These are phyloP conservation scores for Sinhomidia bicolor DNA, from an alignment of 2,888 invertebrate species.

Conservation along the genomic window DNA sequence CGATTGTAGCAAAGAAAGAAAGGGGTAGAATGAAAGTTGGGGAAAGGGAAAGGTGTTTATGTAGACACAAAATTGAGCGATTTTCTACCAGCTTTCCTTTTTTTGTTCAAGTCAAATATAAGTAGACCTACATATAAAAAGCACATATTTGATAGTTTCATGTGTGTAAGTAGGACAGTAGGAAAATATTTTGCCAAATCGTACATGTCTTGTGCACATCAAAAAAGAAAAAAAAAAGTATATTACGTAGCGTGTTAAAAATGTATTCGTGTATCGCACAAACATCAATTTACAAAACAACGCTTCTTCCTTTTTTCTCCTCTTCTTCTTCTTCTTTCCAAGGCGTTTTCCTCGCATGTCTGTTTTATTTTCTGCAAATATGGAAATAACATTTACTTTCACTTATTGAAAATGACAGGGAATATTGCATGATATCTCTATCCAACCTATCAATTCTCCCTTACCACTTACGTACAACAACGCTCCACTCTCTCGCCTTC, in stretches of 20 bases:
- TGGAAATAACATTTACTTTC: slow-evolving; percentile 53
- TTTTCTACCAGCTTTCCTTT: slow-evolving; percentile 17
- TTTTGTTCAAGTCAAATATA: slow-evolving; percentile 25
- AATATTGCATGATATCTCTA: slow-evolving; percentile 60
- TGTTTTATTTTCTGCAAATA: slow-evolving; percentile 49
- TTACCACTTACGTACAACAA: neutral
- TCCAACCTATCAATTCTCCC: slow-evolving; percentile 52
- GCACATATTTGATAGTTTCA: neutral
- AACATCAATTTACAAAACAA: slow-evolving; percentile 41
- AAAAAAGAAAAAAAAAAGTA: neutral
- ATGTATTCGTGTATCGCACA: slow-evolving; percentile 14
- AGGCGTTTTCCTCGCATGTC: slow-evolving; percentile 44
- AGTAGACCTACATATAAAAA: neutral
- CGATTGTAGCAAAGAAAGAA: slow-evolving; percentile 1
- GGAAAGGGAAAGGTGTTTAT: slow-evolving; percentile 44
- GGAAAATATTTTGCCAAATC: slow-evolving; percentile 22
- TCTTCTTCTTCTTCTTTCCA: neutral
- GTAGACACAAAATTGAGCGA: slow-evolving; percentile 26
- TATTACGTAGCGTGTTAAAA: slow-evolving; percentile 23
- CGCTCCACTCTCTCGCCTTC: neutral
- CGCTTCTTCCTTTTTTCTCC: neutral
- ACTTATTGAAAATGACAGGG: slow-evolving; percentile 65
- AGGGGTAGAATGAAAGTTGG: slow-evolving; percentile 17
- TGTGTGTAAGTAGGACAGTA: neutral
- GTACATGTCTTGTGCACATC: no score